Conservation (phyloP, 1,140 invertebrate genomes). For the Leptinotarsa undecemlineata region DNA sequence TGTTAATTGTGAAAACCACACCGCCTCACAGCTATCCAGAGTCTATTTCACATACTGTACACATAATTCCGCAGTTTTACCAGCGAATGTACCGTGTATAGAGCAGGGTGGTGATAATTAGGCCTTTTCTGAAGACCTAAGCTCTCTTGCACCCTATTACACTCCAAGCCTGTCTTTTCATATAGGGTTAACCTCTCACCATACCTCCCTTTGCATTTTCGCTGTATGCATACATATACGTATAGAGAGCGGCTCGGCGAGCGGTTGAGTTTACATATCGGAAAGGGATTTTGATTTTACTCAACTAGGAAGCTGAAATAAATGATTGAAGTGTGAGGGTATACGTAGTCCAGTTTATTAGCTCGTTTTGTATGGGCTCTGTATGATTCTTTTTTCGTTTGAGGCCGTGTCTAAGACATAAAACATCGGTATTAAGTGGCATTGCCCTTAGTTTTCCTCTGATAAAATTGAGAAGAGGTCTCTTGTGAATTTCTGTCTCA, state of each 20-base stretch:
- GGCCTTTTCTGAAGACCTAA: slow-evolving; percentile 41
- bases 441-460: too few relatives aligned
- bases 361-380: too few relatives aligned
- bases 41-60: slow-evolving; percentile 9
- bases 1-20: too few relatives aligned
- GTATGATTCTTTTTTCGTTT: too few relatives aligned
- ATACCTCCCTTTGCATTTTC: slow-evolving; percentile 16
- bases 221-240: slow-evolving; percentile 9
- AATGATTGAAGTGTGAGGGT: background rate
- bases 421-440: too few relatives aligned
- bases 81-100: slow-evolving; percentile 37
- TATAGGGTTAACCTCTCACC: slow-evolving; percentile 38
- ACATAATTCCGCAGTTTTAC: slow-evolving; percentile 30
- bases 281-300: slow-evolving; percentile 14
- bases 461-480: too few relatives aligned
- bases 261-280: slow-evolving; percentile 10
- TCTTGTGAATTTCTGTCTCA: too few relatives aligned
- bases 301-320: background rate
- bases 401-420: too few relatives aligned
- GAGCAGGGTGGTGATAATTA: slow-evolving; percentile 44
- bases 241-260: background rate
- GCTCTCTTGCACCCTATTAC: slow-evolving; percentile 32
- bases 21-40: background rate
- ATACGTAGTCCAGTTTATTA: too few relatives aligned
- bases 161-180: slow-evolving; percentile 37